Evolutionary conservation across 2,113 vertebrate species (phyloP).

Genomic region (Tapirus terrestris): DNA sequence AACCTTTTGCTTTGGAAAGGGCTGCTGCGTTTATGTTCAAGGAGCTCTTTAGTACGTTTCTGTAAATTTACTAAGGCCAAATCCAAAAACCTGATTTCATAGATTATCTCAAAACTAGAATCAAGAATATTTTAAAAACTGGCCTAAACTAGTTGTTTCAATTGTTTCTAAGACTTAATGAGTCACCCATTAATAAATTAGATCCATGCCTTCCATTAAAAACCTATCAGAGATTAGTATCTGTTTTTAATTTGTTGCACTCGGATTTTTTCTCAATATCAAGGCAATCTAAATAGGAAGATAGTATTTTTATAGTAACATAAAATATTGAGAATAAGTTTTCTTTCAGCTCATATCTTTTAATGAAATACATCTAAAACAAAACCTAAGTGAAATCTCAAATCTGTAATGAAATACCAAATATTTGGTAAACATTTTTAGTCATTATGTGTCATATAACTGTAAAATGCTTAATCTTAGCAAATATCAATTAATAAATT

Average conservation of each 20-base stretch:
- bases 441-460: background rate
- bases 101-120: background rate
- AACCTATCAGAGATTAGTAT: background rate
- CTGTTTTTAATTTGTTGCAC: background rate
- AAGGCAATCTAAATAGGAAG: background rate
- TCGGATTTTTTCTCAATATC: background rate
- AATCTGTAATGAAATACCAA: background rate
- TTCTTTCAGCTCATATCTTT: background rate
- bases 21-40: conserved; percentile 17
- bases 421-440: background rate
- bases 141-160: background rate
- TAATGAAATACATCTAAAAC: background rate
- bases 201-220: background rate
- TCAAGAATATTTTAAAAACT: background rate
- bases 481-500: background rate
- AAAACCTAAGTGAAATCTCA: background rate
- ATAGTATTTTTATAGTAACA: background rate
- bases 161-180: background rate
- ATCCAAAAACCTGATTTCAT: background rate
- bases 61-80: background rate
- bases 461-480: background rate
- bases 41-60: conserved; percentile 21
- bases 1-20: conserved; percentile 71
- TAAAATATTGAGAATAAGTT: conserved; percentile 13
- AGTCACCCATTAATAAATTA: background rate